Base-by-base conservation (phyloP, 2,888 invertebrate genomes). In the Chrysolina haemoptera region DNA sequence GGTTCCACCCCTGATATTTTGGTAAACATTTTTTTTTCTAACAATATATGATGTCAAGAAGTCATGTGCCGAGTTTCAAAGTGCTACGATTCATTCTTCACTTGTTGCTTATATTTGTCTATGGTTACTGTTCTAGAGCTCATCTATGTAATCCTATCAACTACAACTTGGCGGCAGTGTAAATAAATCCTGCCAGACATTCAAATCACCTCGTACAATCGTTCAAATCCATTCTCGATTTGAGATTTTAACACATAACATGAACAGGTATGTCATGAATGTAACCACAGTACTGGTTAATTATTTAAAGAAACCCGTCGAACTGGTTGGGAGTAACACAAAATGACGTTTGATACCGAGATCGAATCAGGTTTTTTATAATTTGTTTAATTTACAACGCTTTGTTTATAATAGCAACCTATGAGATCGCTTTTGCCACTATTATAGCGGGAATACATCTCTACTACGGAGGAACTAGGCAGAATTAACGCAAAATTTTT, bases 281-380 rank as follows among this genome's bases (percentile, higher is more conserved):
- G 68, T 64, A 68, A 68, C 73, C 68, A 68, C 64, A 22, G 73
- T 73, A 75, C 70, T 67, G 70, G 70, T 72, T 73, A 75, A 75
- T 73, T 74, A 76, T 66, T 73, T 71, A 72, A 75, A 69, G 70
- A 74, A 77, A 77, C 77, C 75, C 73, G 77, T 75, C 63, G 46
- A 50, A 71, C 77, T 27, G 64, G 75, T 74, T 66, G 55, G 67
- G 62, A 68, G 55, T 70, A 70, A 77, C 75, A 68, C 70, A 46
- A 40, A 65, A 50, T 62, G 68, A 75, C 70, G 70, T 71, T 73
- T 75, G 72, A 77, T 75, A 74, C 67, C 48, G 66, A 69, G 68
- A 71, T 73, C 68, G 65, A 69, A 70, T 73, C 55, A 20, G 53
- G 50, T 75, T 74, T 73, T 76, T 70, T 70, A 74, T 64, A 64